These are phyloP conservation scores for Spicauda simplicius DNA, from an alignment of 2,888 invertebrate genomes.

Conservation along the genomic window DNA sequence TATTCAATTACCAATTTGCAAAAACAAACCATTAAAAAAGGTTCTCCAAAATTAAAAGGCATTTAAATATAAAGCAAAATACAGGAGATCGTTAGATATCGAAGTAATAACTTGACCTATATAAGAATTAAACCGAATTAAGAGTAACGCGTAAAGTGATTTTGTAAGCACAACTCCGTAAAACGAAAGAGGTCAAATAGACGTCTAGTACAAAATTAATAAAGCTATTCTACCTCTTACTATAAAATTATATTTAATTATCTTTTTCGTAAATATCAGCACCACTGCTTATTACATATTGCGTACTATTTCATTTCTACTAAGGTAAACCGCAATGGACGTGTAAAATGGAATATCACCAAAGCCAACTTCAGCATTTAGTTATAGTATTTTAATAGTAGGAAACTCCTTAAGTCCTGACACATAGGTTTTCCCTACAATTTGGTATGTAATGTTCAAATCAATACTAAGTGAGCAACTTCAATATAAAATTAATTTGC, in stretches of 20 bases:
- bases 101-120: slow-evolving; percentile 11
- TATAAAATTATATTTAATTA: background rate
- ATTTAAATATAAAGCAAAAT: too few species aligned
- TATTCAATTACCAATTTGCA: too few species aligned
- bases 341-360: background rate
- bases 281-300: background rate
- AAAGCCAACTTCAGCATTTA: background rate
- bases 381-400: background rate
- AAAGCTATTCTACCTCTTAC: slow-evolving; percentile 2
- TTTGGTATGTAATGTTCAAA: slow-evolving; percentile 1
- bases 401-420: slow-evolving; percentile 44
- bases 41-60: too few species aligned
- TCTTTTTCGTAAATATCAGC: background rate
- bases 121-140: slow-evolving; percentile 21
- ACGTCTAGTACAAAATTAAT: slow-evolving; percentile 11
- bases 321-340: background rate
- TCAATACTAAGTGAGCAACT: background rate
- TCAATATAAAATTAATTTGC: background rate
- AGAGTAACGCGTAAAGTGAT: slow-evolving; percentile 8
- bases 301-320: background rate
- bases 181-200: slow-evolving; percentile 15
- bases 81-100: background rate
- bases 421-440: slow-evolving; percentile 57
- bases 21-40: too few species aligned
- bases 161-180: slow-evolving; percentile 10